A percentile compares a stretch with the other conserved stretches of the same genome.
Conservation (phyloP, 2,797 vertebrate genomes). For the Schizopygopsis pylzovi region DNA sequence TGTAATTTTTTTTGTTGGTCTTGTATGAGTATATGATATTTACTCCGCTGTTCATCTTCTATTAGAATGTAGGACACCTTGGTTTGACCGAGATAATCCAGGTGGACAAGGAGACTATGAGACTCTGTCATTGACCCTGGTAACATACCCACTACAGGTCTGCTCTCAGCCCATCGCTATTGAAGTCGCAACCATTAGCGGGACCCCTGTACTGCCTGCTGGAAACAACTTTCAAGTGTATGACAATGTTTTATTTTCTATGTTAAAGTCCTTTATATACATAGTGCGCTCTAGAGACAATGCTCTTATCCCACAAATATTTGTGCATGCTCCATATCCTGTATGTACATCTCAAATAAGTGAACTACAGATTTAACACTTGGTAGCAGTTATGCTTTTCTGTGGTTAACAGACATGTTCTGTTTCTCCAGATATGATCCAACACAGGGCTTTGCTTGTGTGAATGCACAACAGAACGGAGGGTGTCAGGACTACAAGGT, state of each 20-base stretch:
- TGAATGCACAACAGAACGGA: not conserved
- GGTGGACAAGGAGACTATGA: slow-evolving; percentile 61
- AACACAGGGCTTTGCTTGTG: not conserved
- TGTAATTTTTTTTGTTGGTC: not conserved
- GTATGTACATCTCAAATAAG: not conserved
- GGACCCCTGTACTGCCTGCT: slow-evolving; percentile 57
- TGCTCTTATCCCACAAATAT: no score
- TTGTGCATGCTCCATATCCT: not conserved
- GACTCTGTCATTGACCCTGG: slow-evolving; percentile 52
- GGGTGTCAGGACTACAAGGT: slow-evolving; percentile 15
- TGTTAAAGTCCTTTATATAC: no score
- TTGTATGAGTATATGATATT: not conserved
- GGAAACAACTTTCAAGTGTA: slow-evolving; percentile 63
- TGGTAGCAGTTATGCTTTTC: not conserved
- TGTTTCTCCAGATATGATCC: not conserved
- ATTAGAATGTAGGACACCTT: slow-evolving; percentile 67
- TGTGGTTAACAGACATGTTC: not conserved
- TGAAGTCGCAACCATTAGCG: slow-evolving; percentile 61
- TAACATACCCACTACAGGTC: slow-evolving; percentile 45
- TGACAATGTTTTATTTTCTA: slow-evolving; percentile 13
- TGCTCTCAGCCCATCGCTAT: slow-evolving; percentile 66
- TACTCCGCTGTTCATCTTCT: not conserved
- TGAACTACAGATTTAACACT: not conserved
- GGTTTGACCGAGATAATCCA: slow-evolving; percentile 67
- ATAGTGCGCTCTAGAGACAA: no score